Conservation (phyloP, 2,113 vertebrate genomes). For the Manacus vitellinus region DNA sequence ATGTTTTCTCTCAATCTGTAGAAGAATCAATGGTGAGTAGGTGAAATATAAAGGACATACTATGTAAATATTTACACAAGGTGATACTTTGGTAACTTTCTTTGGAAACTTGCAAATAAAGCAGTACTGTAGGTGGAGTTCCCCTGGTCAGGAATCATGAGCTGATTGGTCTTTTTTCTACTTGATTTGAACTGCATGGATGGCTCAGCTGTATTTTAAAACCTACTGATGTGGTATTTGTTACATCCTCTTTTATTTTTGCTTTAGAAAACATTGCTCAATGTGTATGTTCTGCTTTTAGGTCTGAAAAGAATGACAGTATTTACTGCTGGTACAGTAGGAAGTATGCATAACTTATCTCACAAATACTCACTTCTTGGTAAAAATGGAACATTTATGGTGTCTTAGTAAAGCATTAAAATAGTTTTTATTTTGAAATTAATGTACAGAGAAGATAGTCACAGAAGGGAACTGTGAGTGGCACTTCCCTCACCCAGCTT, state of each 20-base stretch:
- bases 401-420: neutral
- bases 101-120: neutral
- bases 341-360: neutral
- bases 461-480: neutral
- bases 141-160: accelerated
- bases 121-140: neutral
- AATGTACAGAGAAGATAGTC: neutral
- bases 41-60: neutral
- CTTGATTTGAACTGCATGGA: neutral
- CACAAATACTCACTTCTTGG: neutral
- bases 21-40: neutral
- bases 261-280: neutral
- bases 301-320: neutral
- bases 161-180: neutral
- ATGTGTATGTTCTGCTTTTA: neutral
- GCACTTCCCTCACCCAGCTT: neutral
- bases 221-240: neutral
- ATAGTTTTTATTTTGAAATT: neutral
- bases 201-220: neutral
- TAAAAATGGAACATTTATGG: neutral
- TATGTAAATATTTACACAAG: neutral
- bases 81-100: neutral
- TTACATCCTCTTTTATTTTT: neutral
- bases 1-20: neutral
- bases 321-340: neutral